Conservation (phyloP, 2,797 vertebrate species). For the Odontamblyopus rebecca region DNA sequence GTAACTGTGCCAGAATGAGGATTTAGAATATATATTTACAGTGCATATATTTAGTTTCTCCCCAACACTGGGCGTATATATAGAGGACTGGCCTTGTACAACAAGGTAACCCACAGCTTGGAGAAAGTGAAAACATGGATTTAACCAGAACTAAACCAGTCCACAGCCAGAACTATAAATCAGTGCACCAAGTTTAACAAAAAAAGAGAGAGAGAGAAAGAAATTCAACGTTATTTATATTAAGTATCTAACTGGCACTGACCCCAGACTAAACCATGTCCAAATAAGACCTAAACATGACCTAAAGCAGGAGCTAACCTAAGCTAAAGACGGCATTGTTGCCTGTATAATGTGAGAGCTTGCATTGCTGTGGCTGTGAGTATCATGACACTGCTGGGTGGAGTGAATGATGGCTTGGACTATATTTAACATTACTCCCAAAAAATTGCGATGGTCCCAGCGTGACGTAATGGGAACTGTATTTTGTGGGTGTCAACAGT, state of each 20-base stretch:
- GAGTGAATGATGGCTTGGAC: constrained; percentile 66
- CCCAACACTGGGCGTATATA: neutral
- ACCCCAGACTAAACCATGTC: neutral
- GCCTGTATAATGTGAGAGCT: constrained; percentile 19
- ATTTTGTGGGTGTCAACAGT: constrained; percentile 82
- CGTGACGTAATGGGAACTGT: constrained; percentile 82
- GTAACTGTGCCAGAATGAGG: no score
- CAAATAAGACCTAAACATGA: neutral
- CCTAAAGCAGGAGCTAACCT: neutral
- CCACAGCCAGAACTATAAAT: neutral
- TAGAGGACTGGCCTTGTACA: neutral
- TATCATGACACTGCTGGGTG: constrained; percentile 73
- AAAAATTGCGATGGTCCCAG: constrained; percentile 64
- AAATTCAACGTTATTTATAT: neutral
- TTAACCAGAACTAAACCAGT: neutral
- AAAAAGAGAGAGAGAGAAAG: neutral
- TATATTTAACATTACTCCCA: constrained; percentile 73
- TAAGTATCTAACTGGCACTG: neutral
- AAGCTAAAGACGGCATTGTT: constrained; percentile 7
- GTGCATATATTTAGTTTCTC: no score
- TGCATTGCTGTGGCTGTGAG: constrained; percentile 51
- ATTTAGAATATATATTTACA: no score
- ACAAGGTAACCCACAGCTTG: neutral
- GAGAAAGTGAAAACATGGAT: neutral
- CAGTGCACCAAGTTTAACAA: neutral